phyloP scores from a whole-genome alignment of 2,113 vertebrate species.

The Serilophus lunatus region DNA sequence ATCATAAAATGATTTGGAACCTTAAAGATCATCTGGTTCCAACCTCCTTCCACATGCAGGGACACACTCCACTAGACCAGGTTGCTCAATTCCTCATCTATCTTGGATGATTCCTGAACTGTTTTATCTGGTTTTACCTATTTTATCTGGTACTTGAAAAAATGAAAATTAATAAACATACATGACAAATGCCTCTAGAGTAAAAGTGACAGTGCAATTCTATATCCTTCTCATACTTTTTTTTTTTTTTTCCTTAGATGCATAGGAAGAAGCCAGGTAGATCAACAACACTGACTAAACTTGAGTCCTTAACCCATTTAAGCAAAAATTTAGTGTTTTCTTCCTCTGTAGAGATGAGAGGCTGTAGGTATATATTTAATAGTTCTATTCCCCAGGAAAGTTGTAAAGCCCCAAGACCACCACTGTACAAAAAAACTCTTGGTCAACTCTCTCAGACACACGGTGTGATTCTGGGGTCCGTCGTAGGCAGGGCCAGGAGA shows the following conservation, averaged over 20 bases:
- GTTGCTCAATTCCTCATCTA: neutral
- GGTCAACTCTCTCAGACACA: too few species aligned
- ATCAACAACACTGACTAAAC: neutral
- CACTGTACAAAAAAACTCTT: too few species aligned
- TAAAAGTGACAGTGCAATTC: neutral
- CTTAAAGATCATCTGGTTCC: neutral
- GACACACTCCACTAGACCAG: neutral
- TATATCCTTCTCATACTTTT: neutral
- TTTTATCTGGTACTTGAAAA: neutral
- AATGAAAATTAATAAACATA: neutral
- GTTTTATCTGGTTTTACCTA: neutral
- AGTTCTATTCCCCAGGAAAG: neutral
- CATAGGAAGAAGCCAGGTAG: neutral
- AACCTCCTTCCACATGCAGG: fast-evolving
- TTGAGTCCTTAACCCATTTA: neutral
- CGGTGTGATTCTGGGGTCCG: neutral
- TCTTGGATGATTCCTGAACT: neutral
- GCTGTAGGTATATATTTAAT: neutral
- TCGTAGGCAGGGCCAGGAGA: too few species aligned
- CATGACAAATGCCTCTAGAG: neutral
- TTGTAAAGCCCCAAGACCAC: neutral
- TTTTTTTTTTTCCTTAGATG: neutral
- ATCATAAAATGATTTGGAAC: neutral
- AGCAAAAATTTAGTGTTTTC: neutral
- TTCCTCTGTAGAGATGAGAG: neutral